Evolutionary conservation across 2,113 vertebrate genomes (phyloP).

Genomic region (Tapirus terrestris): DNA sequence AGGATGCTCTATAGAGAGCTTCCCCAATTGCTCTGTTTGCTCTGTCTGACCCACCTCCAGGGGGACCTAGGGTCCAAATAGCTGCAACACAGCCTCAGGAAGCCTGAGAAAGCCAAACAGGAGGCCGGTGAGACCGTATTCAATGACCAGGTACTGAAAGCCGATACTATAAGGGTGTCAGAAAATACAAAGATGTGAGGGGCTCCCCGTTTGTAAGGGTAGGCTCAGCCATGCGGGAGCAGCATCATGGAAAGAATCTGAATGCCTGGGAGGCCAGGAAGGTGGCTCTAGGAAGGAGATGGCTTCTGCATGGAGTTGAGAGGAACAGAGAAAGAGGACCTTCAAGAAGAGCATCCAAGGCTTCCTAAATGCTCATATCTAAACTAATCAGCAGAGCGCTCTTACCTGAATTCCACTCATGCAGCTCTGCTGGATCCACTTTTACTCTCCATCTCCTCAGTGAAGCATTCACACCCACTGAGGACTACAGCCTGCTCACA

Average conservation of each 20-base stretch:
- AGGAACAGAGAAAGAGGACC: not conserved
- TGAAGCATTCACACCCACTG: not conserved
- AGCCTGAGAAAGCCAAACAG: not conserved
- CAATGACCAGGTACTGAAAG: not conserved
- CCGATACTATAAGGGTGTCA: not conserved
- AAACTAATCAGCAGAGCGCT: not conserved
- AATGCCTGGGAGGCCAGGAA: not conserved
- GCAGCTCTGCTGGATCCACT: no score
- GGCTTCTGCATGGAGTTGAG: not conserved
- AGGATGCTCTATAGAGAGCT: accelerated
- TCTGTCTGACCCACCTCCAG: not conserved
- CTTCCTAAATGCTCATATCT: not conserved
- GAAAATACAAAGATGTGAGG: not conserved
- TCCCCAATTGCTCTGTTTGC: not conserved
- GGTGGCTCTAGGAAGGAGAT: not conserved
- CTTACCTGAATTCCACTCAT: not conserved
- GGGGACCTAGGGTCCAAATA: not conserved
- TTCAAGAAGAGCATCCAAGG: not conserved
- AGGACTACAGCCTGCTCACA: not conserved
- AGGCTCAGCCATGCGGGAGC: not conserved
- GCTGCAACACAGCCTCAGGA: not conserved
- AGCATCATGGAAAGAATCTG: not conserved
- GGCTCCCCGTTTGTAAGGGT: not conserved
- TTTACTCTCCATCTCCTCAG: accelerated
- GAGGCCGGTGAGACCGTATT: not conserved